Base-by-base conservation (phyloP, 2,113 vertebrate species). In the Tetrax tetrax region DNA sequence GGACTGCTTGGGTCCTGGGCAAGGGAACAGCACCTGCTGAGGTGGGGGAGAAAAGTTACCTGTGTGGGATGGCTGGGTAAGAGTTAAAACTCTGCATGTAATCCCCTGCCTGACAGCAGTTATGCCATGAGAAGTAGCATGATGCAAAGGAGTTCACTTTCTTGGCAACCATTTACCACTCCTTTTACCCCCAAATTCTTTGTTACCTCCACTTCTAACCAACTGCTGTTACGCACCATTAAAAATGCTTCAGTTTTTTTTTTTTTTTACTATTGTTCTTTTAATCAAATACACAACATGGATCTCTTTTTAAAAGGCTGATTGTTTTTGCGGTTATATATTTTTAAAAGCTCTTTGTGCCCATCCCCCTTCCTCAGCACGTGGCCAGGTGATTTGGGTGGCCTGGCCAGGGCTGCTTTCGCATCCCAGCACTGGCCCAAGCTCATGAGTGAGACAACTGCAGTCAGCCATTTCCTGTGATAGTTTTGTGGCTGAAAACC, bases 11-110 rank as follows among this genome's bases (percentile, higher is more conserved):
- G 16, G 17, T 68, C 12, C n/a, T 78, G 54, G 22, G 54, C n/a
- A 63, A 43, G 29, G 21, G 33, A 50, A 18, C 20, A 23, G 28
- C 15, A 10, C 35, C 5, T 10, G 25, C 61, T 41, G 35, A 31
- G 24, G 7, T 11, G 48, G 6, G 16, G 6, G 4, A 9, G 3
- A 4, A 3, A 31, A 57, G 64, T 14, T n/a, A 12, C 2, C 6
- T 1, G 21, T 9, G 23, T 31, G 28, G 2, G 10, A 45, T 22
- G 31, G 53, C 17, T 68, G 38, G 50, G 38, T 10, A 56, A 72
- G 41, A 45, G 35, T n/a, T 1, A 68, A 80, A 75, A n/a, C 8
- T 23, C 41, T 65, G 38, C 6, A 7, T 5, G 5, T 51, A 45
- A 56, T 21, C 3, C 27, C 20, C 61, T 75, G 38, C n/a, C n/a